These are phyloP conservation scores for Aphis craccivora DNA, from an alignment of 1,140 invertebrate species.

Conservation along the genomic window DNA sequence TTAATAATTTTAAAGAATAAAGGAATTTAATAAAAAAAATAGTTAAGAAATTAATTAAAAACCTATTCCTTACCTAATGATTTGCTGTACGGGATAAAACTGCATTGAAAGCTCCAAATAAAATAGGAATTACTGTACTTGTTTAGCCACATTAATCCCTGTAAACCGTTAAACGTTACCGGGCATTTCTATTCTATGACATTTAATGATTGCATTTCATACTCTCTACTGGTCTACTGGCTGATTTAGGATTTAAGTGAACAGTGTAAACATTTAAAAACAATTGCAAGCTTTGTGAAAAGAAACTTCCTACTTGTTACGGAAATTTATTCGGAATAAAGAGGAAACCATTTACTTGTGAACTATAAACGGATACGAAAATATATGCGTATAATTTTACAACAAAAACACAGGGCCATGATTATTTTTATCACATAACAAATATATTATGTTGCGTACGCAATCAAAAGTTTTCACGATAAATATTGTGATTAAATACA, in stretches of 20 bases:
- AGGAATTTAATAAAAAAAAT: too few species aligned
- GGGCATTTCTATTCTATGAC: background rate
- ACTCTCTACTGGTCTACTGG: background rate
- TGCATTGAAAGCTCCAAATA: background rate
- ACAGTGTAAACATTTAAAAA: conserved; percentile 3
- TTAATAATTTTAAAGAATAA: too few species aligned
- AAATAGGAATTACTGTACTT: background rate
- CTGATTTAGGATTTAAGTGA: background rate
- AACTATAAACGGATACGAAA: background rate
- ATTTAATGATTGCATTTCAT: conserved; percentile 9
- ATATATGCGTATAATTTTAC: background rate
- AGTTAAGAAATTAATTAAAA: background rate
- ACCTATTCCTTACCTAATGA: background rate
- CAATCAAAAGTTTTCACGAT: background rate
- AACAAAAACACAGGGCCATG: background rate
- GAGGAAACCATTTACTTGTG: background rate
- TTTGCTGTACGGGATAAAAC: background rate
- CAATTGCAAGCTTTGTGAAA: conserved; percentile 18
- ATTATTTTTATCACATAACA: background rate
- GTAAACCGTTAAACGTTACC: background rate
- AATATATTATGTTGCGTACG: background rate
- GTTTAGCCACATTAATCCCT: background rate
- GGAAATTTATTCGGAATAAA: conserved; percentile 11
- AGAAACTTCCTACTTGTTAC: conserved; percentile 24
- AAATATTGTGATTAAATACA: conserved; percentile 22